These are phyloP conservation scores for Geopemphigus sp. DNA, from an alignment of 1,140 invertebrate genomes.

Conservation along the genomic window DNA sequence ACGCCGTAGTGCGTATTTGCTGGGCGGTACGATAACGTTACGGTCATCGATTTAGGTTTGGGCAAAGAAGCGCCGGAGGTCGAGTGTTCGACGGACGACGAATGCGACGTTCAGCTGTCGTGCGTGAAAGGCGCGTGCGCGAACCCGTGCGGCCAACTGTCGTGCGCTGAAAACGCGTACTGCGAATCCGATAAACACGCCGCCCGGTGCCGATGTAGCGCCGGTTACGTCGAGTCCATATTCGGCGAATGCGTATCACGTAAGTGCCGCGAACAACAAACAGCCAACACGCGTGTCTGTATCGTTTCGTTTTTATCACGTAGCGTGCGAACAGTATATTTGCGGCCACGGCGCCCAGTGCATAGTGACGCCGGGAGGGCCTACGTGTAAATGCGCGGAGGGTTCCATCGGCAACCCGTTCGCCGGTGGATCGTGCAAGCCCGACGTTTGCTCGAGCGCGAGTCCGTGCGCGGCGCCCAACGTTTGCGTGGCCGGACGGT, in stretches of 20 bases:
- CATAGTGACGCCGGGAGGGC: slow-evolving; percentile 70
- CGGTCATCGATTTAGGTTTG: slow-evolving; percentile 20
- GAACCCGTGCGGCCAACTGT: slow-evolving; percentile 69
- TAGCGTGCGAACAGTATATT: slow-evolving; percentile 59
- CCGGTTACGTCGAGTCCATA: slow-evolving; percentile 65
- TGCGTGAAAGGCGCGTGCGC: slow-evolving; percentile 77
- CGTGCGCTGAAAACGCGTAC: slow-evolving; percentile 77
- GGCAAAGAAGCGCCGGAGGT: slow-evolving; percentile 55
- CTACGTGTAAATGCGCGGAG: slow-evolving; percentile 70
- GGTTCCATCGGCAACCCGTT: slow-evolving; percentile 79
- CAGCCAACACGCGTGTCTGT: slow-evolving; percentile 64
- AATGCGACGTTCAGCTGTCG: slow-evolving; percentile 80
- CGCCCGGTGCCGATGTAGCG: slow-evolving; percentile 80
- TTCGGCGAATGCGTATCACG: slow-evolving; percentile 67
- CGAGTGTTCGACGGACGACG: slow-evolving; percentile 75
- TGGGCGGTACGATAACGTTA: too few relatives aligned
- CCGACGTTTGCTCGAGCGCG: slow-evolving; percentile 70
- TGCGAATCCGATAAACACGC: slow-evolving; percentile 68
- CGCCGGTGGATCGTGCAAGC: slow-evolving; percentile 69
- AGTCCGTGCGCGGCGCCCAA: slow-evolving; percentile 74
- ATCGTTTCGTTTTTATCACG: slow-evolving; percentile 73
- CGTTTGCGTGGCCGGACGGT: slow-evolving; percentile 79
- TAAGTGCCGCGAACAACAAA: slow-evolving; percentile 68
- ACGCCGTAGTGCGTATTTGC: too few relatives aligned
- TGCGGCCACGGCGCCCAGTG: slow-evolving; percentile 77